phyloP scores from a whole-genome alignment of 2,113 vertebrate genomes.

The Hucho hucho region DNA sequence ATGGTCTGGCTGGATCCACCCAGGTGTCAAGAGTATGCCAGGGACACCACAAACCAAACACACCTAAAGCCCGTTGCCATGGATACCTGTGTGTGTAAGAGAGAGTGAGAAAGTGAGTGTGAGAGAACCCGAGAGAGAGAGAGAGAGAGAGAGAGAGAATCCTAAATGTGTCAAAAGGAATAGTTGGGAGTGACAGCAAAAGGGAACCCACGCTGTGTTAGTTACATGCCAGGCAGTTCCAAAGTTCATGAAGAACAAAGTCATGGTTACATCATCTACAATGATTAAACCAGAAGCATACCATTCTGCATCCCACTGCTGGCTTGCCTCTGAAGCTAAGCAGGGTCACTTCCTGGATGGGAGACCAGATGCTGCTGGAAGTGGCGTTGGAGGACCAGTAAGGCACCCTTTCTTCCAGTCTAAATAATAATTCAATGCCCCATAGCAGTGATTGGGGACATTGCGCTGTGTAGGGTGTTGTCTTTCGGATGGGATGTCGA shows the following conservation, averaged over 20 bases:
- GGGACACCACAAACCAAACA: constrained; percentile 39
- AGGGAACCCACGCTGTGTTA: background rate
- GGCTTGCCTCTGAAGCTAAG: too few relatives aligned
- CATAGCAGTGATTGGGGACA: too few relatives aligned
- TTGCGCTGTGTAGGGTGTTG: too few relatives aligned
- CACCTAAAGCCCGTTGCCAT: constrained; percentile 45
- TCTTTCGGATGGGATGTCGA: too few relatives aligned
- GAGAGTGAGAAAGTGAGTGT: background rate
- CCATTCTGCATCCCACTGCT: background rate
- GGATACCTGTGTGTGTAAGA: constrained; percentile 20
- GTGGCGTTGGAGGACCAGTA: background rate
- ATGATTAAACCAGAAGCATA: background rate
- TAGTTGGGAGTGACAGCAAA: constrained; percentile 28
- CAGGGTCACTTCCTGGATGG: too few relatives aligned
- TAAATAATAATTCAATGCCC: too few relatives aligned
- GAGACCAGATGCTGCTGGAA: too few relatives aligned
- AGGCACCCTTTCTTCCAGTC: too few relatives aligned
- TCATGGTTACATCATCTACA: too few relatives aligned
- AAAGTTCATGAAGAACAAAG: background rate
- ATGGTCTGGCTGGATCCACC: constrained; percentile 44
- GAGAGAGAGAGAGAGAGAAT: constrained; percentile 4
- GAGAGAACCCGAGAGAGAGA: background rate
- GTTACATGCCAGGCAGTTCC: constrained; percentile 14
- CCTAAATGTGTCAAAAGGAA: background rate
- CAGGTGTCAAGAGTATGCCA: constrained; percentile 13